phyloP scores from a whole-genome alignment of 2,797 vertebrate genomes.

The Tenualosa thibaudeaui region DNA sequence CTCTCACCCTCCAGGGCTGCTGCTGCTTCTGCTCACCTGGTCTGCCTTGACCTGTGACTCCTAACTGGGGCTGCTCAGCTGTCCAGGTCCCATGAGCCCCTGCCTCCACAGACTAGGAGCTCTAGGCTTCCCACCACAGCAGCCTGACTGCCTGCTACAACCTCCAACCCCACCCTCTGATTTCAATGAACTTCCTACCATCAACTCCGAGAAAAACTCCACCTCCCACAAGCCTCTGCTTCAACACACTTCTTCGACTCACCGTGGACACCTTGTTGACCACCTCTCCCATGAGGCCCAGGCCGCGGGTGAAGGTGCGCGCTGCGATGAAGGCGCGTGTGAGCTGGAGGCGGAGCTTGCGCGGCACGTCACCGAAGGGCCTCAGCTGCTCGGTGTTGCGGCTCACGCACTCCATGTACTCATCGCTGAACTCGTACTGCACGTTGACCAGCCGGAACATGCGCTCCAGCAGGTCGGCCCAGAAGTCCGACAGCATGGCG shows the following conservation, averaged over 20 bases:
- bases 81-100: background rate
- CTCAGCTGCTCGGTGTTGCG: slow-evolving; percentile 92
- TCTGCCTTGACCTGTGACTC: slow-evolving; percentile 40
- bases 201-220: background rate
- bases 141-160: background rate
- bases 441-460: slow-evolving; percentile 96
- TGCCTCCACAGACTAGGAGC: background rate
- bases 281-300: slow-evolving; percentile 84
- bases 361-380: slow-evolving; percentile 92
- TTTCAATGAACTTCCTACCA: background rate
- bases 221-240: background rate
- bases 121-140: background rate
- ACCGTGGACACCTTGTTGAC: slow-evolving; percentile 88
- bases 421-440: slow-evolving; percentile 90
- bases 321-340: slow-evolving; percentile 88
- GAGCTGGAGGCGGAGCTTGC: slow-evolving; percentile 91
- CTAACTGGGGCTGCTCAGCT: slow-evolving; percentile 18
- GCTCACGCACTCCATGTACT: slow-evolving; percentile 94
- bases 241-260: slow-evolving; percentile 55
- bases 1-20: slow-evolving; percentile 40
- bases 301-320: slow-evolving; percentile 88
- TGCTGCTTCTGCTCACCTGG: slow-evolving; percentile 9
- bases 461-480: slow-evolving; percentile 90
- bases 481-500: slow-evolving; percentile 93
- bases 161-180: slow-evolving; percentile 38